These are phyloP conservation scores for Macaria liturata DNA, from an alignment of 2,888 invertebrate species.

Conservation along the genomic window DNA sequence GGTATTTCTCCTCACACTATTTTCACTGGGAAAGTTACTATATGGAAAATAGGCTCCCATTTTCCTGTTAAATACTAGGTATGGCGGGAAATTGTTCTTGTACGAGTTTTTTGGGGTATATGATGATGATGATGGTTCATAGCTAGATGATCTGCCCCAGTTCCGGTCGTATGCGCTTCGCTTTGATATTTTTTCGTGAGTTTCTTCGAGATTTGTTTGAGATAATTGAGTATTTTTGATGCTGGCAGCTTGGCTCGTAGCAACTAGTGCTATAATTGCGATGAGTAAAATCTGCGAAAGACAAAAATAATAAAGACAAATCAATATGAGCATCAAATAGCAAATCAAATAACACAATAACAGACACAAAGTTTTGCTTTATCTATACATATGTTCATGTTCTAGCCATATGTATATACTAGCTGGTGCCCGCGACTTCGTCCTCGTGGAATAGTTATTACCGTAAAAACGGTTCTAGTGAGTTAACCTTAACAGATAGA, in stretches of 20 bases:
- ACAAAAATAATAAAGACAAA: conserved; percentile 1
- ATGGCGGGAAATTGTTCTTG: conserved; percentile 54
- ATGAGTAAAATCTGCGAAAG: conserved; percentile 44
- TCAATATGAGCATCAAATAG: too few species aligned
- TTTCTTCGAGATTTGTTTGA: conserved; percentile 1
- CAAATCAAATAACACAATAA: too few species aligned
- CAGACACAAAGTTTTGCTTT: too few species aligned
- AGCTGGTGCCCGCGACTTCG: too few species aligned
- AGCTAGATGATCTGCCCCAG: conserved; percentile 42
- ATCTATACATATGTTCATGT: too few species aligned
- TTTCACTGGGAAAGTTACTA: conserved; percentile 58
- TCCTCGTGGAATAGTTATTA: too few species aligned
- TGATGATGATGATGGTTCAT: conserved; percentile 4
- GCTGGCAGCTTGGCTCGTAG: conserved; percentile 21
- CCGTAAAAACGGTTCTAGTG: too few species aligned
- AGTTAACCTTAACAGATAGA: too few species aligned
- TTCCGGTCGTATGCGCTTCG: conserved; percentile 46
- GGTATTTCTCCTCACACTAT: conserved; percentile 43
- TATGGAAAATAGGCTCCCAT: conserved; percentile 68
- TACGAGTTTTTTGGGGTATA: conserved; percentile 30
- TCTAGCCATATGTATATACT: too few species aligned
- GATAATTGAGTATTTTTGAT: conserved; percentile 10
- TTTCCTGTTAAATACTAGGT: conserved; percentile 67
- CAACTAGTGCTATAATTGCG: conserved; percentile 29
- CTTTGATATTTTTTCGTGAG: conserved; percentile 39